phyloP scores from a whole-genome alignment of 2,113 vertebrate species.

The Solea solea region DNA sequence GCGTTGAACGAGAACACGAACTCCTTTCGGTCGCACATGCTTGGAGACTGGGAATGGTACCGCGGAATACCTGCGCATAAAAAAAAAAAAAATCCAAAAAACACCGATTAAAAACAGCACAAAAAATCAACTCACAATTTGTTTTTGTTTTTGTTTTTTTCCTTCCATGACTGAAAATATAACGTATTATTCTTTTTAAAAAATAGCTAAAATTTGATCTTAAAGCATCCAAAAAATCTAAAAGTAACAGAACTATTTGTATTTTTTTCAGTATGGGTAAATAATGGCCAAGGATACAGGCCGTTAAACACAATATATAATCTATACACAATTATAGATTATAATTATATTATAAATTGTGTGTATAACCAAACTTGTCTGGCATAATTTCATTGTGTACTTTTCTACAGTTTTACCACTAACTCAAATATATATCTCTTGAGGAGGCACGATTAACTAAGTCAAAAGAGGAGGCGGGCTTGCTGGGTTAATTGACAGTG shows the following conservation, averaged over 20 bases:
- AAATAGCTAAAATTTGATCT: too few relatives aligned
- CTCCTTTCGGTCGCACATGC: slow-evolving; percentile 98
- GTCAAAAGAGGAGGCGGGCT: slow-evolving; percentile 48
- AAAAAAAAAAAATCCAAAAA: neutral
- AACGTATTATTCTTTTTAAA: too few relatives aligned
- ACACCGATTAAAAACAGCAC: neutral
- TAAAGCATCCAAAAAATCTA: too few relatives aligned
- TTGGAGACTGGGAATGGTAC: slow-evolving; percentile 97
- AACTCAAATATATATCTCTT: slow-evolving; percentile 26
- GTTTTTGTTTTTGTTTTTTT: too few relatives aligned
- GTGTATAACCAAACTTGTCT: neutral
- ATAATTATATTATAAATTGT: neutral
- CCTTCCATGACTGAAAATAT: too few relatives aligned
- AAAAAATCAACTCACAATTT: neutral
- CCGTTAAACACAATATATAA: too few relatives aligned
- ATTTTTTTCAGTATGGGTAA: neutral
- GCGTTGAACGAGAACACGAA: slow-evolving; percentile 99
- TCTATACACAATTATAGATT: too few relatives aligned
- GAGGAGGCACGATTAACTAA: slow-evolving; percentile 51
- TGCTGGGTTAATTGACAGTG: slow-evolving; percentile 76
- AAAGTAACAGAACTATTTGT: neutral
- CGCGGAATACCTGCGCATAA: slow-evolving; percentile 88
- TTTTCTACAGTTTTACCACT: neutral
- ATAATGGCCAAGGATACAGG: too few relatives aligned
- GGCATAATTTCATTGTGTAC: neutral